These are phyloP conservation scores for Motacilla tschutschensis DNA, from an alignment of 2,113 vertebrate genomes.

Conservation along the genomic window DNA sequence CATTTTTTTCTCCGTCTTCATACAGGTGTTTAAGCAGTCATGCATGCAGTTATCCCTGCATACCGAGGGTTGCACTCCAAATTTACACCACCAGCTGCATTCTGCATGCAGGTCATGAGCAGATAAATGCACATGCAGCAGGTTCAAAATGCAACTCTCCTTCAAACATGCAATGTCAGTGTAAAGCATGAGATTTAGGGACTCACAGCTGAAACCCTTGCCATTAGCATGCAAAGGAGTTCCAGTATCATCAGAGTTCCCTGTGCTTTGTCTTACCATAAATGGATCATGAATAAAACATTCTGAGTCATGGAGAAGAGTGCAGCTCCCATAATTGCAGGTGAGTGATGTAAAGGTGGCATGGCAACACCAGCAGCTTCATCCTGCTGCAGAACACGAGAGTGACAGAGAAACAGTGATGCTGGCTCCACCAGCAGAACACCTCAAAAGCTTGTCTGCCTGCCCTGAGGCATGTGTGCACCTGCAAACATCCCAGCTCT, in stretches of 20 bases:
- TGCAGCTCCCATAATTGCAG: background rate
- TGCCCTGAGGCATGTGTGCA: accelerated
- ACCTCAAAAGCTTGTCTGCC: background rate
- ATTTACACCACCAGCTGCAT: background rate
- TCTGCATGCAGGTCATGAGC: background rate
- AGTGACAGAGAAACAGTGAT: background rate
- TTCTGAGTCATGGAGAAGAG: background rate
- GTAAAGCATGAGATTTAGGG: background rate
- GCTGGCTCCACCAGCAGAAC: background rate
- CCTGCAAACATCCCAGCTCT: background rate
- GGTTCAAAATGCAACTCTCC: background rate
- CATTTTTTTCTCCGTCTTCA: background rate
- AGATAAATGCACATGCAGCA: background rate
- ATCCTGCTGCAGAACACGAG: background rate
- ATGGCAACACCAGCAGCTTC: background rate
- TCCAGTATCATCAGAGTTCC: background rate
- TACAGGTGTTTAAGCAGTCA: background rate
- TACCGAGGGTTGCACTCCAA: background rate
- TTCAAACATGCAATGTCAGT: background rate
- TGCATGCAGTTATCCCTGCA: background rate
- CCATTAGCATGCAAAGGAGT: background rate
- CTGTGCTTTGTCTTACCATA: background rate
- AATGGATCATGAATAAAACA: slow-evolving; percentile 1
- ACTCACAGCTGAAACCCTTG: background rate
- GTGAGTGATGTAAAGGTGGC: background rate